A percentile compares a stretch with the other conserved stretches of the same genome.
Evolutionary conservation across 2,888 invertebrate species (phyloP).

Genomic region (Dexiosoma caninum): DNA sequence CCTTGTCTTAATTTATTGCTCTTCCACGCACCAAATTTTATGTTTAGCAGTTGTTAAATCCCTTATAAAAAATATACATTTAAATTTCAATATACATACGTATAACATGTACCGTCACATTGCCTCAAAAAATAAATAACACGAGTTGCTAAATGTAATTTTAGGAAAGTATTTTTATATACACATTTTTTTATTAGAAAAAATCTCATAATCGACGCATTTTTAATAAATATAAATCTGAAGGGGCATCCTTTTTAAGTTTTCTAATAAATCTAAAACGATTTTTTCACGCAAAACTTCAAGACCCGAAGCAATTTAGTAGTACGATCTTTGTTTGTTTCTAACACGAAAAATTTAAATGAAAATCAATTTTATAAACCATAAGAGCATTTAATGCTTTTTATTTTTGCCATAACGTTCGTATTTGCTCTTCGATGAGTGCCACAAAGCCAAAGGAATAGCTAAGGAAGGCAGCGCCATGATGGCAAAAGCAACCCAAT

Average conservation of each 20-base stretch:
- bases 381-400: slow-evolving; percentile 78
- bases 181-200: slow-evolving; percentile 58
- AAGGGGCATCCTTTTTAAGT: neutral
- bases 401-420: slow-evolving; percentile 87
- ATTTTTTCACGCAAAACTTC: slow-evolving; percentile 48
- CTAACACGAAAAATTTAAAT: slow-evolving; percentile 22
- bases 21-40: too few relatives aligned
- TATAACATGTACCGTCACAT: too few relatives aligned
- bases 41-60: too few relatives aligned
- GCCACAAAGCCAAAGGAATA: slow-evolving; percentile 96
- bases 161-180: too few relatives aligned
- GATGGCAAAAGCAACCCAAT: slow-evolving; percentile 97
- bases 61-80: too few relatives aligned
- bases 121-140: too few relatives aligned
- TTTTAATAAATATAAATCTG: slow-evolving; percentile 27
- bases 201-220: slow-evolving; percentile 48
- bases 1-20: too few relatives aligned
- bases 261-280: slow-evolving; percentile 62
- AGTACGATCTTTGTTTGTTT: slow-evolving; percentile 8
- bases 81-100: too few relatives aligned
- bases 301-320: neutral
- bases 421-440: slow-evolving; percentile 95
- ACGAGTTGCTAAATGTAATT: too few relatives aligned
- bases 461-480: slow-evolving; percentile 97
- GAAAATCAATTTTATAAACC: slow-evolving; percentile 8